A percentile compares a stretch with the other conserved stretches of the same genome.
Evolutionary conservation across 2,888 invertebrate species (phyloP).

Genomic region (Macrosoma leucophasiata): DNA sequence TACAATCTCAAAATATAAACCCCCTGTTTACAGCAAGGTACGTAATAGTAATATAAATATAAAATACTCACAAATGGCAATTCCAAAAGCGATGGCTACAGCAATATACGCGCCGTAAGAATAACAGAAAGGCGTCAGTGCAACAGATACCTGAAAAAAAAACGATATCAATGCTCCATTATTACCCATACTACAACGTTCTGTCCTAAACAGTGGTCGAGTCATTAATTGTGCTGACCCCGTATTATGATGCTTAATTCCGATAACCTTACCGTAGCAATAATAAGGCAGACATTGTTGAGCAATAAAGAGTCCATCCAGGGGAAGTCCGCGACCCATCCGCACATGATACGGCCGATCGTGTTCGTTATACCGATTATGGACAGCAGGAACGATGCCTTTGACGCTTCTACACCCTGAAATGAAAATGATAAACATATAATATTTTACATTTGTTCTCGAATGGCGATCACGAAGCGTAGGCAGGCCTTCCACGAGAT

Average conservation of each 20-base stretch:
- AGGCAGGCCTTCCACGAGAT: too few species aligned
- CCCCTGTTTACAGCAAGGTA: too few species aligned
- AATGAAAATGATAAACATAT: slow-evolving; percentile 34
- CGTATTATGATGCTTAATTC: neutral
- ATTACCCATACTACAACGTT: neutral
- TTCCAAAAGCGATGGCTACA: slow-evolving; percentile 91
- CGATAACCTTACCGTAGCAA: slow-evolving; percentile 88
- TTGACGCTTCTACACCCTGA: slow-evolving; percentile 81
- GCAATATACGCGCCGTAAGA: slow-evolving; percentile 85
- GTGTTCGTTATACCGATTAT: slow-evolving; percentile 97
- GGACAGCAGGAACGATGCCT: slow-evolving; percentile 85
- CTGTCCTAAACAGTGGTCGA: too few species aligned
- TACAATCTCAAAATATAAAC: too few species aligned
- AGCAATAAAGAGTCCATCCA: slow-evolving; percentile 93
- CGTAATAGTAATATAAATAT: too few species aligned
- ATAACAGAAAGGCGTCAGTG: slow-evolving; percentile 88
- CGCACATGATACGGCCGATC: slow-evolving; percentile 91
- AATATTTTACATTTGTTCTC: too few species aligned
- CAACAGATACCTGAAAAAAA: slow-evolving; percentile 77
- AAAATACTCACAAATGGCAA: slow-evolving; percentile 89
- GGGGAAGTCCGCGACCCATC: slow-evolving; percentile 93
- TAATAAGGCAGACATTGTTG: slow-evolving; percentile 93
- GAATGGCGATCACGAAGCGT: too few species aligned
- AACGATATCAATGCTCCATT: neutral
- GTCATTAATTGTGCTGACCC: neutral